Conservation (phyloP, 1,140 invertebrate species). For the Galleria mellonella region DNA sequence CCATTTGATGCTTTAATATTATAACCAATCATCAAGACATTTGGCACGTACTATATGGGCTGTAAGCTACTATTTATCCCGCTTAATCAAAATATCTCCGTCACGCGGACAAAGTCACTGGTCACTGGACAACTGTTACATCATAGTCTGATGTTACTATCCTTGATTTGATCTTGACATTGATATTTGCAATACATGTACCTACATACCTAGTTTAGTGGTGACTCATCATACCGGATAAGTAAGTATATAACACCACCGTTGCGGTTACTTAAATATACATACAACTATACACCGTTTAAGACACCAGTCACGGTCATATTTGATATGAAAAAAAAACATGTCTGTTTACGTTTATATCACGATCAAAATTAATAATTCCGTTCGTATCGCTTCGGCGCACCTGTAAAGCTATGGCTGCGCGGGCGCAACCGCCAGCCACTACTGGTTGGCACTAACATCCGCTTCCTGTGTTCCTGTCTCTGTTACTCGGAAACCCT, state of each 20-base stretch:
- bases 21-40: too few species aligned
- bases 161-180: slow-evolving; percentile 38
- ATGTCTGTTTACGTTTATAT: slow-evolving; percentile 29
- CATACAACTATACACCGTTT: too few species aligned
- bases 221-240: slow-evolving; percentile 32
- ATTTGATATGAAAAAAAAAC: too few species aligned
- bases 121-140: too few species aligned
- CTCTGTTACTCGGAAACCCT: slow-evolving; percentile 19
- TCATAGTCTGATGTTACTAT: slow-evolving; percentile 2
- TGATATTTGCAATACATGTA: slow-evolving; percentile 20
- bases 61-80: too few species aligned
- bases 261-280: background rate
- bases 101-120: too few species aligned
- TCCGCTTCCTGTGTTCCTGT: slow-evolving; percentile 59
- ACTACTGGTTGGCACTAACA: slow-evolving; percentile 17
- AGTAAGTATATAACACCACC: slow-evolving; percentile 27
- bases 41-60: too few species aligned
- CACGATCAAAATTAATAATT: slow-evolving; percentile 38
- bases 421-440: slow-evolving; percentile 22
- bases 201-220: slow-evolving; percentile 11
- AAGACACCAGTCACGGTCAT: too few species aligned
- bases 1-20: too few species aligned
- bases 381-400: slow-evolving; percentile 23
- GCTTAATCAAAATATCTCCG: too few species aligned
- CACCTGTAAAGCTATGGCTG: slow-evolving; percentile 34